Base-by-base conservation (phyloP, 2,888 invertebrate species). In the Conops quadrifasciatus region DNA sequence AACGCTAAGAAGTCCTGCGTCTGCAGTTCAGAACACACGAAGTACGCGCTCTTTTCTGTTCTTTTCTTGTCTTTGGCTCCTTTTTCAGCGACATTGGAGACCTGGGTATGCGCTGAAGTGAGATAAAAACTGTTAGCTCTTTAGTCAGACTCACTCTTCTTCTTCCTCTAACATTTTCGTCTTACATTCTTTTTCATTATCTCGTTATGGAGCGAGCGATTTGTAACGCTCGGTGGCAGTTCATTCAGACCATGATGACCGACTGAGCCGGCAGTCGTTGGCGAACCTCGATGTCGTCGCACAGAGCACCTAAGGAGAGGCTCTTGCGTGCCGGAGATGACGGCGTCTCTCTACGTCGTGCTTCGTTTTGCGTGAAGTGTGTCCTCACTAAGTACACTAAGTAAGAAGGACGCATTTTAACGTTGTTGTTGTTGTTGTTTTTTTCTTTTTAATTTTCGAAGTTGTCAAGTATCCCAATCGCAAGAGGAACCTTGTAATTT, bases 1-100 rank as follows among this genome's bases (percentile, higher is more conserved):
- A 60, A 76, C 73, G 70, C 72, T 67, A 65, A 71, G 74, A 68
- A 58, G 70, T 71, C 71, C 51, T 63, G 24, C 5, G 21, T 62
- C n/a, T 7, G 36, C 36, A 7, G 36, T 36, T 36, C 9, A 36
- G 36, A 9, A 36, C 36, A 36, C 36, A 36, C 36, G 36, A 36
- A 45, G 51, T 30, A 53, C 53, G 62, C 56, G 67, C 63, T 67
- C 67, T 67, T 36, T 28, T 30, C 30, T 47, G 7, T 56, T 15
- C 15, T 19, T 67, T 26, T 4, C 47, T 45, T n/a, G 30, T 19
- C 21, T 4, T 11, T 47, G 63, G 21, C n/a, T 45, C 43, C 21
- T 45, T 4, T 36, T 45, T 19, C 16, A 56, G 24, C 26, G 19
- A 1, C 13, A 11, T 19, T 21, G 16, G 53, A 43, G 15, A 19